These are phyloP conservation scores for Hycleus phaleratus DNA, from an alignment of 1,140 invertebrate species.

Conservation along the genomic window DNA sequence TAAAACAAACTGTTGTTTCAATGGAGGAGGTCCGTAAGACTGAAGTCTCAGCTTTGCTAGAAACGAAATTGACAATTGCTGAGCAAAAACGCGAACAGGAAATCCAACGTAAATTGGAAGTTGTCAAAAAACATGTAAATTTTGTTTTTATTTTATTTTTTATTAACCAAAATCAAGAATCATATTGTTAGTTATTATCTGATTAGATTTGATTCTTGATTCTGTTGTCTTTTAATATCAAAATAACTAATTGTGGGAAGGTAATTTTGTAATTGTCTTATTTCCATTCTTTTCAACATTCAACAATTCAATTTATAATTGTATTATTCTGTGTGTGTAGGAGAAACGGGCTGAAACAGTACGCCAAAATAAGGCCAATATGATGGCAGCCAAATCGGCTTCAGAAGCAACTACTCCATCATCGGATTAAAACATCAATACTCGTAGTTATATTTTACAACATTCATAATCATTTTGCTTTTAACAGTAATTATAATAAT, in stretches of 20 bases:
- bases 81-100: slow-evolving; percentile 71
- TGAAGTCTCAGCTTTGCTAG: slow-evolving; percentile 60
- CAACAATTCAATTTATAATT: no score
- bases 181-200: neutral
- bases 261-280: slow-evolving; percentile 4
- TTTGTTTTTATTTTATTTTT: slow-evolving; percentile 12
- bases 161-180: neutral
- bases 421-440: slow-evolving; percentile 47
- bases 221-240: no score
- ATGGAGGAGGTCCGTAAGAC: slow-evolving; percentile 53
- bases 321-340: slow-evolving; percentile 43
- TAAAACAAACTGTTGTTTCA: slow-evolving; percentile 51
- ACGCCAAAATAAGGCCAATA: slow-evolving; percentile 72
- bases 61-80: slow-evolving; percentile 64
- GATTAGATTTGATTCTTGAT: no score
- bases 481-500: slow-evolving; percentile 1
- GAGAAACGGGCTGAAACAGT: slow-evolving; percentile 77
- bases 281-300: neutral
- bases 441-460: slow-evolving; percentile 10
- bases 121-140: slow-evolving; percentile 67
- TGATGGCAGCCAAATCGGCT: slow-evolving; percentile 29
- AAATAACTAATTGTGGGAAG: neutral
- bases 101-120: slow-evolving; percentile 70
- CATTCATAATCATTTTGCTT: slow-evolving; percentile 13
- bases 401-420: slow-evolving; percentile 47